Evolutionary conservation across 2,888 invertebrate species (phyloP), one percentile per base, ranked within the genome.

Genomic region (Chesias legatella): DNA sequence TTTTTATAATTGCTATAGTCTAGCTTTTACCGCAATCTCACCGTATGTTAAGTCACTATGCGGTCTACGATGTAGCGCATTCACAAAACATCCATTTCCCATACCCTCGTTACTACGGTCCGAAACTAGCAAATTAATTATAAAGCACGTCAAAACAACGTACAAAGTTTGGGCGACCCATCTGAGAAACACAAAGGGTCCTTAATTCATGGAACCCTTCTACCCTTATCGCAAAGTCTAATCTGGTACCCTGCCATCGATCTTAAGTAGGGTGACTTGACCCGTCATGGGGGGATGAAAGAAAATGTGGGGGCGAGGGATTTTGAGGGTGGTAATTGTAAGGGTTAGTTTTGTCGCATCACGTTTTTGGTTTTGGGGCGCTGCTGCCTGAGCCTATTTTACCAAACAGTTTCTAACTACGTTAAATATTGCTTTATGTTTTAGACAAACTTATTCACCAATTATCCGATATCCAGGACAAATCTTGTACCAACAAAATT

Each of bases 41-140:
- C 13, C 13, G 5, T 3, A 17, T 5, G 5, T 17, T 17, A 2
- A 2, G 5, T 17, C 5, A 3, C 43, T 39, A 37, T 34, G 30
- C 8, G 29, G 38, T 21, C 47, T 43, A 52, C 49, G n/a, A 51
- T 41, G 37, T 31, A 25, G 52, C 63, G 69, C 66, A n/a, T 73
- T 68, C 62, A 63, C 69, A 65, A 69, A 70, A 77, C 78, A 76
- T 74, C 77, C 76, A 73, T 73, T 36, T 64, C 60, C 59, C 63
- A 63, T 46, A 64, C 81, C 80, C 79, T 76, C 73, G 71, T 81
- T 75, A 83, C 79, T 81, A 82, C 73, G 76, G 71, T 60, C 63
- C 56, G 66, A 84, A 88, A 88, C 86, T 88, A 88, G 78, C 85
- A 80, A 85, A 88, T 88, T 86, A 86, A 88, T 88, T 88, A 88